Percentiles rank a stretch among this genome's conserved stretches.
Evolutionary conservation across 1,140 invertebrate species (phyloP).

Genomic region (Plodia interpunctella): DNA sequence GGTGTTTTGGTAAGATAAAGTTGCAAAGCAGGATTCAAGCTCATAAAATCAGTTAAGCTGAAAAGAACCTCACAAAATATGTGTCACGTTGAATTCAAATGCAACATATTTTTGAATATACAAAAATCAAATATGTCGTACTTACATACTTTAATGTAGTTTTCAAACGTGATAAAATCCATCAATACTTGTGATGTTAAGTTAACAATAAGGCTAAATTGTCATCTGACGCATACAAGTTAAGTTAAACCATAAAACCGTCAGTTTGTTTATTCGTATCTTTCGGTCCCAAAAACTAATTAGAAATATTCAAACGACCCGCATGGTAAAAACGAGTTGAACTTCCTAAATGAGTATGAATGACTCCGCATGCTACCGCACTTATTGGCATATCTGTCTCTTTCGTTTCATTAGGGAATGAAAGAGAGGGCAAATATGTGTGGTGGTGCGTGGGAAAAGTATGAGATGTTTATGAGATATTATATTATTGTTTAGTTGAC

Average conservation of each 20-base stretch:
- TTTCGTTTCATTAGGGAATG: conserved; percentile 13
- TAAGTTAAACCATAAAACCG: not conserved
- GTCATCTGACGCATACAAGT: not conserved
- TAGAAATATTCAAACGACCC: conserved; percentile 16
- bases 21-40: too few species aligned
- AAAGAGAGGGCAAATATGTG: conserved; percentile 13
- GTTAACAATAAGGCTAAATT: not conserved
- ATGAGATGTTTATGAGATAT: conserved; percentile 1
- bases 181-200: too few species aligned
- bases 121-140: too few species aligned
- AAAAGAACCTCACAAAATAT: too few species aligned
- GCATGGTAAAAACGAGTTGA: conserved; percentile 26
- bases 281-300: not conserved
- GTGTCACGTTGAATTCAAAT: too few species aligned
- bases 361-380: conserved; percentile 14
- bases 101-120: too few species aligned
- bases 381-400: conserved; percentile 6
- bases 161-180: too few species aligned
- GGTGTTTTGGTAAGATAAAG: too few species aligned
- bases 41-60: too few species aligned
- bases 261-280: not conserved
- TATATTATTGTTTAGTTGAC: not conserved
- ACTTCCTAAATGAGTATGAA: conserved; percentile 28
- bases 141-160: too few species aligned
- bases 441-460: conserved; percentile 21